Conservation (phyloP, 2,797 vertebrate species). For the Danio choprae region DNA sequence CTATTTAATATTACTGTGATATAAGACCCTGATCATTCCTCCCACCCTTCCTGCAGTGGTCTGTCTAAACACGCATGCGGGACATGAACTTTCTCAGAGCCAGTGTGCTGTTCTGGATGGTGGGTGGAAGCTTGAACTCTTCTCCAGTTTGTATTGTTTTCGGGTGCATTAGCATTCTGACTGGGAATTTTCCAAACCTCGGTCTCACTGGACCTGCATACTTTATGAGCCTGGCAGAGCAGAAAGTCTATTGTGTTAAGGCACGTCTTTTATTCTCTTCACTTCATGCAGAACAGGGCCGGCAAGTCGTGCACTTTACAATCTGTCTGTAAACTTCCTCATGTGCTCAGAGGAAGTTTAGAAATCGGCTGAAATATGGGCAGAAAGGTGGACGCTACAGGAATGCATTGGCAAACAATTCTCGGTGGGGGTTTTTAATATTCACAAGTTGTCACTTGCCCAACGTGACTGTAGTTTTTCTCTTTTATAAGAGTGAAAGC, state of each 20-base stretch:
- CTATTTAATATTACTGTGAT: neutral
- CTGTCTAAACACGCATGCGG: slow-evolving; percentile 8
- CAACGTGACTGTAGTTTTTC: neutral
- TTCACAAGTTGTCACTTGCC: slow-evolving; percentile 38
- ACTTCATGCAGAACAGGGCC: neutral
- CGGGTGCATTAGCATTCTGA: slow-evolving; percentile 46
- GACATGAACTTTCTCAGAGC: neutral
- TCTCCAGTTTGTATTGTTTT: slow-evolving; percentile 31
- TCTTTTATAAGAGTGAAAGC: neutral
- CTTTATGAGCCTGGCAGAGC: slow-evolving; percentile 37
- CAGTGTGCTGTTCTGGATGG: slow-evolving; percentile 5
- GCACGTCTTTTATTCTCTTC: slow-evolving; percentile 4
- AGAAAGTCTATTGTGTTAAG: slow-evolving; percentile 35
- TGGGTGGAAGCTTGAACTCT: slow-evolving; percentile 15
- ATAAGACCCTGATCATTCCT: neutral
- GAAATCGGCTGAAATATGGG: neutral
- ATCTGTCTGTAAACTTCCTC: neutral
- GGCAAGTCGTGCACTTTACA: neutral
- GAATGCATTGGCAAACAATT: neutral
- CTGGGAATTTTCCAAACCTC: slow-evolving; percentile 15
- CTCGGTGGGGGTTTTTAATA: neutral
- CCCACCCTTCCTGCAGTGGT: neutral
- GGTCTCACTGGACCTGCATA: slow-evolving; percentile 4
- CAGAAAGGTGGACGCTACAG: neutral
- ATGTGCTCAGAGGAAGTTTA: neutral